Percentiles rank a stretch among this genome's conserved stretches.
Conservation (phyloP, 2,888 invertebrate genomes). For the Cremastinae sp. region DNA sequence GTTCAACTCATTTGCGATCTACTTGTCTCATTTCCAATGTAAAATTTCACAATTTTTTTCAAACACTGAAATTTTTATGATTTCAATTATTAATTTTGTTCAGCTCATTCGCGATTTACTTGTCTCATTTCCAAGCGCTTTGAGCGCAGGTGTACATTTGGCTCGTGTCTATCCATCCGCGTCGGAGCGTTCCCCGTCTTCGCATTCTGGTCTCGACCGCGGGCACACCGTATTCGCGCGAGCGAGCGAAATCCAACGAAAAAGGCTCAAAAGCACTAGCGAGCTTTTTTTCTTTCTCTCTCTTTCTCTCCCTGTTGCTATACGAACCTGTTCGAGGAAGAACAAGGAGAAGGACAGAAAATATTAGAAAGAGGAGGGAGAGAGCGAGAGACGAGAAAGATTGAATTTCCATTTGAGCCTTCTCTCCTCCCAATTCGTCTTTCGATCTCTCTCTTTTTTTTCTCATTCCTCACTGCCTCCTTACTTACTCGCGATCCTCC, state of each 20-base stretch:
- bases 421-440: conserved; percentile 14
- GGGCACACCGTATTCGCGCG: no score
- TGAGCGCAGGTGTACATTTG: conserved; percentile 63
- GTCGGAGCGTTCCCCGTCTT: conserved; percentile 27
- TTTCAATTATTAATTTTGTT: no score
- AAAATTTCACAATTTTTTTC: no score
- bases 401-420: conserved; percentile 53
- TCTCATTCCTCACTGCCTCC: conserved; percentile 1
- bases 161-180: conserved; percentile 49
- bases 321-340: conserved; percentile 44
- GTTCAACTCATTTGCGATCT: no score
- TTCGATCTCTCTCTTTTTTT: conserved; percentile 34
- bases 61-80: no score
- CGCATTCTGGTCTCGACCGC: conserved; percentile 28
- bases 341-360: conserved; percentile 43
- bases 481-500: not conserved
- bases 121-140: no score
- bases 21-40: no score
- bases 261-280: conserved; percentile 47
- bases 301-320: no score
- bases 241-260: conserved; percentile 37
- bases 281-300: no score
- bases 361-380: conserved; percentile 6
- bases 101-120: no score
- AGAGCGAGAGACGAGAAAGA: conserved; percentile 24